Conservation (phyloP, 2,797 vertebrate genomes). For the Peromyscus aztecus region DNA sequence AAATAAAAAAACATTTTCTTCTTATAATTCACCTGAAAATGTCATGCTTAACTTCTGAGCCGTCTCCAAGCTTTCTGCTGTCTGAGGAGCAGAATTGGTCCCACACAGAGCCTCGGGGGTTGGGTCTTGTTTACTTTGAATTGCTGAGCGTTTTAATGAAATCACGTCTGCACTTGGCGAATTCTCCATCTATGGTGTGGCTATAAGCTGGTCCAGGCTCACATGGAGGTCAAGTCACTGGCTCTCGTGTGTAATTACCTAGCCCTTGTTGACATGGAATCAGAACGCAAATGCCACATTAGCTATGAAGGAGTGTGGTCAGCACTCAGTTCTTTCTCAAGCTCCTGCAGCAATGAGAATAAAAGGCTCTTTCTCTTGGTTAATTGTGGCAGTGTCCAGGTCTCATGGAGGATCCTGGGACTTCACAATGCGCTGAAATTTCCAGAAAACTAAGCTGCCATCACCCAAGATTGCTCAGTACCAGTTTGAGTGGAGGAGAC, state of each 20-base stretch:
- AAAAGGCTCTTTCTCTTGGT: fast-evolving
- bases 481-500: background rate
- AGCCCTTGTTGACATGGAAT: background rate
- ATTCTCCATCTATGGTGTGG: background rate
- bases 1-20: background rate
- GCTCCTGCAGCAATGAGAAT: background rate
- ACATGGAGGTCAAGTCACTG: fast-evolving
- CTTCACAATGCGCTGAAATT: background rate
- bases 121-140: background rate
- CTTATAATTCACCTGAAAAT: background rate
- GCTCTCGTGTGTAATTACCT: fast-evolving
- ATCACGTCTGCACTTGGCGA: background rate
- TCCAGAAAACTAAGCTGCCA: fast-evolving
- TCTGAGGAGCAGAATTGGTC: fast-evolving
- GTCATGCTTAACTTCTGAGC: background rate
- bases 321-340: fast-evolving
- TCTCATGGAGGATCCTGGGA: background rate
- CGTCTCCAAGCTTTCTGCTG: background rate
- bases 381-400: fast-evolving
- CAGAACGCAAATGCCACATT: fast-evolving
- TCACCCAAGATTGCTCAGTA: background rate
- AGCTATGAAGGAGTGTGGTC: background rate
- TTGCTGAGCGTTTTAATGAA: background rate
- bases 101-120: background rate
- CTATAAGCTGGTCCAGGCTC: background rate